Conservation (phyloP, 2,797 vertebrate species). For the Myripristis murdjan region DNA sequence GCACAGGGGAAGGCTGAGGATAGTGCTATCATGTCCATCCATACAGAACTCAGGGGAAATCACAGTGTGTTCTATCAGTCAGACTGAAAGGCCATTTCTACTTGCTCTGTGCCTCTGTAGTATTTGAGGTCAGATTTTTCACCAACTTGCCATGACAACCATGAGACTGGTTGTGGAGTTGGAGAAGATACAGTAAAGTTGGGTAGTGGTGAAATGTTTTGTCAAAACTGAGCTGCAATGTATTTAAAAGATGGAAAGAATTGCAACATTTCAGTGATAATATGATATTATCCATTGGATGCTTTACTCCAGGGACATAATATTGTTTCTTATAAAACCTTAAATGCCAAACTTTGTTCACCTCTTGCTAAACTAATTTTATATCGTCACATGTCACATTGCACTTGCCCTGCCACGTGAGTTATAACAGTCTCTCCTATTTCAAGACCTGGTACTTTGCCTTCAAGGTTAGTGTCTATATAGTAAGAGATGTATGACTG, state of each 20-base stretch:
- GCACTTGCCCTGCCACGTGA: too few species aligned
- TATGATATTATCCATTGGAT: too few species aligned
- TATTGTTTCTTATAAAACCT: too few species aligned
- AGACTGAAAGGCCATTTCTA: constrained; percentile 70
- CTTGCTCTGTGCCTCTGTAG: constrained; percentile 64
- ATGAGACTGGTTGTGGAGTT: constrained; percentile 35
- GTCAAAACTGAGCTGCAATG: neutral
- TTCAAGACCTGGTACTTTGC: too few species aligned
- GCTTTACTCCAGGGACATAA: too few species aligned
- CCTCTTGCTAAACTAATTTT: too few species aligned
- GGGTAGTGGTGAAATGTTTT: neutral
- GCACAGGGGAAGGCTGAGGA: constrained; percentile 62
- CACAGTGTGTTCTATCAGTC: constrained; percentile 73
- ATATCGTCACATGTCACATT: too few species aligned
- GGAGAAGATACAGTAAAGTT: constrained; percentile 9
- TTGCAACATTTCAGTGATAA: too few species aligned
- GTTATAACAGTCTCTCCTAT: too few species aligned
- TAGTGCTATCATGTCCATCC: constrained; percentile 64
- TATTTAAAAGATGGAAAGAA: neutral
- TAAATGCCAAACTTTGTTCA: too few species aligned
- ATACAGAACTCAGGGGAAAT: constrained; percentile 73
- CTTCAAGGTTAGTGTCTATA: too few species aligned
- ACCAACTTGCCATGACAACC: constrained; percentile 51
- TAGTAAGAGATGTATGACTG: too few species aligned
- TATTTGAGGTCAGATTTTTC: constrained; percentile 67